A percentile compares a stretch with the other conserved stretches of the same genome.
Evolutionary conservation across 1,140 invertebrate species (phyloP).

Genomic region (Euschistus heros): DNA sequence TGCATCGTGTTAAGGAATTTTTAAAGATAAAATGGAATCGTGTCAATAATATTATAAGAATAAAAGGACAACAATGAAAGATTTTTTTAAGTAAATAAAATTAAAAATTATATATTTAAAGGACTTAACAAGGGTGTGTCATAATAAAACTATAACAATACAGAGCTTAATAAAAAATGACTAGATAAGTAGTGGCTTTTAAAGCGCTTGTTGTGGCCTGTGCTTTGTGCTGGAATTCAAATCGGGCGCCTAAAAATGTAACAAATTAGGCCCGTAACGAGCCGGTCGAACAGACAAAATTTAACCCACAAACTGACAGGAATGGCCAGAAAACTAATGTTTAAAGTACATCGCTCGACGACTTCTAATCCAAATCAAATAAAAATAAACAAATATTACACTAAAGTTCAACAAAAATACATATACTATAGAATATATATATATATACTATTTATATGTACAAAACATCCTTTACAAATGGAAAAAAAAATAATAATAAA

Average conservation of each 20-base stretch:
- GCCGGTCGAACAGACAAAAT: background rate
- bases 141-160: slow-evolving; percentile 5
- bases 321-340: slow-evolving; percentile 1
- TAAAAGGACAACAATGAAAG: background rate
- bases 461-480: background rate
- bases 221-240: background rate
- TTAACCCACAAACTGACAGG: background rate
- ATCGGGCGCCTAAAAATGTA: too few species aligned
- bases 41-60: background rate
- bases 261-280: too few species aligned
- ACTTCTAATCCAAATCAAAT: background rate
- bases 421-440: background rate
- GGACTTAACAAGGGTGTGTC: background rate
- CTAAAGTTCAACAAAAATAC: background rate
- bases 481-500: background rate
- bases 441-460: background rate
- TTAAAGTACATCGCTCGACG: background rate
- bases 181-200: slow-evolving; percentile 13
- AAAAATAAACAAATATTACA: background rate
- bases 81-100: background rate
- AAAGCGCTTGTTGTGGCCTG: background rate
- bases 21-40: background rate
- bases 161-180: slow-evolving; percentile 11
- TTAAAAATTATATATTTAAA: background rate
- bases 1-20: background rate